Conservation (phyloP, 1,140 invertebrate genomes). For the Riptortus pedestris region DNA sequence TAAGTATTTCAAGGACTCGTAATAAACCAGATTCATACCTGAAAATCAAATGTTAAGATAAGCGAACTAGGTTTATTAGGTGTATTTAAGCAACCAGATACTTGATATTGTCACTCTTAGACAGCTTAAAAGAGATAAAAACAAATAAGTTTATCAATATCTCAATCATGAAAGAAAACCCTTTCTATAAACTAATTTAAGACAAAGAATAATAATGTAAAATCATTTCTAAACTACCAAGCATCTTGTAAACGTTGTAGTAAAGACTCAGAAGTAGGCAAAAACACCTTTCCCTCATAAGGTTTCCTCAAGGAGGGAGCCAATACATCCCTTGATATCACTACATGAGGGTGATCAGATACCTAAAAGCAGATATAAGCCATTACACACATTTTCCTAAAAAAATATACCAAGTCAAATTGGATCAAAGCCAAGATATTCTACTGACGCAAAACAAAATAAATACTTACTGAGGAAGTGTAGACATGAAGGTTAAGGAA, state of each 20-base stretch:
- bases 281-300: conserved; percentile 38
- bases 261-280: conserved; percentile 39
- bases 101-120: too few species aligned
- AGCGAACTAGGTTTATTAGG: too few species aligned
- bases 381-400: not conserved
- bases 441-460: not conserved
- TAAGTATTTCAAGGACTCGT: conserved; percentile 42
- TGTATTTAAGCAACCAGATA: too few species aligned
- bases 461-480: conserved; percentile 29
- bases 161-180: too few species aligned
- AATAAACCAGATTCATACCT: conserved; percentile 47
- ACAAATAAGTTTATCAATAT: too few species aligned
- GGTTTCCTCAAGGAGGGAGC: conserved; percentile 33
- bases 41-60: conserved; percentile 31
- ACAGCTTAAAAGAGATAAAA: too few species aligned
- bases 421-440: not conserved
- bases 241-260: conserved; percentile 37
- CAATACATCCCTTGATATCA: conserved; percentile 26
- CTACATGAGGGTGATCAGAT: conserved; percentile 26
- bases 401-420: too few species aligned
- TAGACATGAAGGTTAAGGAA: conserved; percentile 26
- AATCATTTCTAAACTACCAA: too few species aligned
- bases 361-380: conserved; percentile 28
- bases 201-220: too few species aligned
- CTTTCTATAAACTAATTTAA: too few species aligned